phyloP scores from a whole-genome alignment of 2,113 vertebrate genomes.

The Acrocephalus arundinaceus region DNA sequence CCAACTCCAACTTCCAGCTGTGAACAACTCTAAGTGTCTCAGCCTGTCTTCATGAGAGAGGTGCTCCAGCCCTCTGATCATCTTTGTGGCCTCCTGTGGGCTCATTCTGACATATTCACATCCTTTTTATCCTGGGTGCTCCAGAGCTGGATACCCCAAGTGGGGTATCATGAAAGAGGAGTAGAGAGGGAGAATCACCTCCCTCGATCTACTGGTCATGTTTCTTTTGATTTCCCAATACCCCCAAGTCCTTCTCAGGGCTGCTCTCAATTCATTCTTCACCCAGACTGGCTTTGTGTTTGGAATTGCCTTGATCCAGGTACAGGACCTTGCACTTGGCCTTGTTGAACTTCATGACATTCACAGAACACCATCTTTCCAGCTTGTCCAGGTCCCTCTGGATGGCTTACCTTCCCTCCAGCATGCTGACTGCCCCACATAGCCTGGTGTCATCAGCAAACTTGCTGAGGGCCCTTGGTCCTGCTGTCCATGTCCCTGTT shows the following conservation, averaged over 20 bases:
- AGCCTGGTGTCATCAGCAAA: not conserved
- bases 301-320: not conserved
- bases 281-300: not conserved
- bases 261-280: not conserved
- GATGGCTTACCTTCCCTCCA: not conserved
- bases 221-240: not conserved
- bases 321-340: not conserved
- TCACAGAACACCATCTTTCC: not conserved
- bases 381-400: not conserved
- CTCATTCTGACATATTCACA: not conserved
- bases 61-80: not conserved
- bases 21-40: not conserved
- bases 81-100: not conserved
- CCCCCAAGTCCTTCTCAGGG: not conserved
- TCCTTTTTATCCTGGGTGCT: not conserved
- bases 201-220: not conserved
- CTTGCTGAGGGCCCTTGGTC: not conserved
- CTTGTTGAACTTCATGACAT: not conserved
- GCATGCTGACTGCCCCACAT: too few species aligned
- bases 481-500: not conserved
- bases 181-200: not conserved
- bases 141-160: not conserved
- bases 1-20: too few species aligned
- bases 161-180: not conserved
- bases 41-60: not conserved